These are phyloP conservation scores for Abramis brama DNA, from an alignment of 2,113 vertebrate genomes.

Conservation along the genomic window DNA sequence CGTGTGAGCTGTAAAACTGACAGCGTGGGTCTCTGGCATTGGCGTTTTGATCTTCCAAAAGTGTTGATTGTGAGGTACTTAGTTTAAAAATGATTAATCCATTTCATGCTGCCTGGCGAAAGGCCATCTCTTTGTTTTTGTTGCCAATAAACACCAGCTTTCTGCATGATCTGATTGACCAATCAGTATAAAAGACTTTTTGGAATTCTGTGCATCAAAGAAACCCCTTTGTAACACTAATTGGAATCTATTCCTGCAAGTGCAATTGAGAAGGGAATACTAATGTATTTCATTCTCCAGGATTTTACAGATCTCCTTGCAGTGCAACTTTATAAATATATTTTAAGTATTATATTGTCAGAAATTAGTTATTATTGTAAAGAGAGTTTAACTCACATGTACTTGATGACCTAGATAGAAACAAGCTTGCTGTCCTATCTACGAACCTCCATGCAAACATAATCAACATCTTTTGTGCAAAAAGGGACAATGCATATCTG, in stretches of 20 bases:
- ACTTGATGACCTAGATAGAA: not conserved
- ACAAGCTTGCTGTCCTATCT: not conserved
- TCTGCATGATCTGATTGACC: not conserved
- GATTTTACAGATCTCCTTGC: not conserved
- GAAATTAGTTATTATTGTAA: not conserved
- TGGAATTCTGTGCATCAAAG: not conserved
- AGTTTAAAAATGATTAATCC: not conserved
- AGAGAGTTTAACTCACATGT: not conserved
- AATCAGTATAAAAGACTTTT: conserved; percentile 8
- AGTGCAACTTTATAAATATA: not conserved
- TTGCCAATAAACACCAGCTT: conserved; percentile 3
- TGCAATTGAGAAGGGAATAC: not conserved
- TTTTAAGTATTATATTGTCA: not conserved
- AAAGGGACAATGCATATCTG: not conserved
- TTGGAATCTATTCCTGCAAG: not conserved
- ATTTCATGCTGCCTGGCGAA: not conserved
- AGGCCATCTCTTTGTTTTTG: not conserved
- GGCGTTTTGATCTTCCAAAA: not conserved
- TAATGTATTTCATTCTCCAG: not conserved
- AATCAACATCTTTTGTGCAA: not conserved
- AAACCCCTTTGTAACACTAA: not conserved
- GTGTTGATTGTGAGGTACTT: not conserved
- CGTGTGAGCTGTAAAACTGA: not conserved
- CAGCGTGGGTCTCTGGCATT: not conserved
- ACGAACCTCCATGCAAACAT: not conserved